Evolutionary conservation across 2,113 vertebrate genomes (phyloP).

Genomic region (Myotis brandtii): DNA sequence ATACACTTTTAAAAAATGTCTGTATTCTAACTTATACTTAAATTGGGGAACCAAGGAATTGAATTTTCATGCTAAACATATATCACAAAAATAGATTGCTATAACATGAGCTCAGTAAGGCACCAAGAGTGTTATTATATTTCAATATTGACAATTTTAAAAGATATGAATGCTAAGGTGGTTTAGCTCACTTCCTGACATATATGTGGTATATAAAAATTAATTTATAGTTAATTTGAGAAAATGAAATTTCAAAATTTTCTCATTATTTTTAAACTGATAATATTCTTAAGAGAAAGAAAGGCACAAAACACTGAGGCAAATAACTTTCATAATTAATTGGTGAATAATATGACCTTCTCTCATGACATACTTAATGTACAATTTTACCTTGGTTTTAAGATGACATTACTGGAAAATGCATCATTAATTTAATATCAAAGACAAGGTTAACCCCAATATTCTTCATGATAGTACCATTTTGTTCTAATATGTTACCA

Average conservation of each 20-base stretch:
- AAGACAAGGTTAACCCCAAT: neutral
- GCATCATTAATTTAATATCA: neutral
- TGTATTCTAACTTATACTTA: neutral
- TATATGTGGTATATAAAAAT: neutral
- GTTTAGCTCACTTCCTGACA: neutral
- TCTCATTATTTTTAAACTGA: neutral
- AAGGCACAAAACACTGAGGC: neutral
- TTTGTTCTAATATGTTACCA: neutral
- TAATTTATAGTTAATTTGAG: neutral
- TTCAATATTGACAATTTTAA: neutral
- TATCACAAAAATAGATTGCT: neutral
- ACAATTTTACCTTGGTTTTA: neutral
- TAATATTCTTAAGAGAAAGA: neutral
- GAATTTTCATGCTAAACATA: neutral
- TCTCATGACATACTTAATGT: neutral
- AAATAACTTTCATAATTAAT: neutral
- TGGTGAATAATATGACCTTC: neutral
- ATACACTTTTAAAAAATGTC: neutral
- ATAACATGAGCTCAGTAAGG: neutral
- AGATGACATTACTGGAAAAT: neutral
- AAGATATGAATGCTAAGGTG: neutral
- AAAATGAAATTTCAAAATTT: neutral
- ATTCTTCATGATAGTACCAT: neutral
- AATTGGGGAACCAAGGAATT: neutral
- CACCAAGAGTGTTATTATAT: neutral